Evolutionary conservation across 1,140 invertebrate genomes (phyloP), one percentile per base, ranked within the genome.

Genomic region (Holotrichia oblita): DNA sequence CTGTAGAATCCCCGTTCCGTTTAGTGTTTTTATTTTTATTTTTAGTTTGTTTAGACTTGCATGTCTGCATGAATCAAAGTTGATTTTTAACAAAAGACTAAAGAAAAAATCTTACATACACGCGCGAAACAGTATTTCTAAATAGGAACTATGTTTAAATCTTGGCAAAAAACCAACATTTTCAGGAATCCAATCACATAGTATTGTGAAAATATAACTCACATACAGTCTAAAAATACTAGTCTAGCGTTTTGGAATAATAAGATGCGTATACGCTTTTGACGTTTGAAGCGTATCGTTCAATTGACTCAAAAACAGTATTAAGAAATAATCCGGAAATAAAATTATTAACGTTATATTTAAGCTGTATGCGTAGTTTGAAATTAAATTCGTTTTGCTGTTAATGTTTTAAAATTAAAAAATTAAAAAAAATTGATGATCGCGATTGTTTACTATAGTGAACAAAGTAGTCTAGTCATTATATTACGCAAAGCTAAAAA

Each of bases 121-220:
- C 27, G 27, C 27, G 4, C 27, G 27, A 4, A 34, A n/a, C n/a
- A 64, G 8, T 2, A 27, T 69, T 10, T 27, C 27, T 24, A 22
- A 69, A 34, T 14, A 69, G 17, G 22, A 69, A 69, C 61, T 34
- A 3, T 12, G 61, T 69, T 34, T 22, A 69, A 69, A 7, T 20
- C 22, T 69, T 69, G 61, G 61, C 61, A 69, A 27, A 34, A 69
- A 69, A 69, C 61, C 61, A 69, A 69, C 20, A 12, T 69, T 69
- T 69, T 34, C 22, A 22, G 22, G 61, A 69, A 69, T 69, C 6
- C 61, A 69, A 69, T 69, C 61, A 27, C 20, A 69, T 34, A 69
- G 22, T 69, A 69, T 69, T 34, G 61, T 34, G 22, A 69, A 27
- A 27, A 69, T 69, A 69, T 69, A 64, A 9, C 59, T 64, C 22